Percentiles rank a stretch among this genome's conserved stretches.
phyloP scores from a whole-genome alignment of 2,797 vertebrate species.

The Carcharodon carcharias region DNA sequence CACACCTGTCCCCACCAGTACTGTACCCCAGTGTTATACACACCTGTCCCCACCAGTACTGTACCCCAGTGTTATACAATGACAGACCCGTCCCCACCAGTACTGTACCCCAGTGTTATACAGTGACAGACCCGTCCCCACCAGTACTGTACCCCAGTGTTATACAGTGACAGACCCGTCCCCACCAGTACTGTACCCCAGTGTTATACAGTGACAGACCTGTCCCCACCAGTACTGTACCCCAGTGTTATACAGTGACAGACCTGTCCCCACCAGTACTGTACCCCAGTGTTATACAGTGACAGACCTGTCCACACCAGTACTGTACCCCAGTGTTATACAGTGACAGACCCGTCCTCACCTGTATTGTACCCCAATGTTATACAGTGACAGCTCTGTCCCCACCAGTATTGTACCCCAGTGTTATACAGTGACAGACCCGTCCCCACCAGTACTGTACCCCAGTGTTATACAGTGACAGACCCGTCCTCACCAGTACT shows the following conservation, averaged over 20 bases:
- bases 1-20: neutral
- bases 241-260: no score
- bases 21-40: conserved; percentile 4
- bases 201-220: no score
- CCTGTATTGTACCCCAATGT: neutral
- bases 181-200: no score
- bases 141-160: neutral
- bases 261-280: neutral
- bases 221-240: no score
- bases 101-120: neutral
- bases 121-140: neutral
- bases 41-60: neutral
- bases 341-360: neutral
- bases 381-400: neutral
- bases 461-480: neutral
- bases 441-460: neutral
- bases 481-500: neutral
- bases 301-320: neutral
- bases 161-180: neutral
- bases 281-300: neutral
- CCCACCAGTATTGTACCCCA: neutral
- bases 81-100: neutral
- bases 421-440: neutral
- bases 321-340: neutral
- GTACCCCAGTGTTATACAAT: neutral